These are phyloP conservation scores for Diabrotica undecimpunctata DNA, from an alignment of 1,140 invertebrate species.

Conservation along the genomic window DNA sequence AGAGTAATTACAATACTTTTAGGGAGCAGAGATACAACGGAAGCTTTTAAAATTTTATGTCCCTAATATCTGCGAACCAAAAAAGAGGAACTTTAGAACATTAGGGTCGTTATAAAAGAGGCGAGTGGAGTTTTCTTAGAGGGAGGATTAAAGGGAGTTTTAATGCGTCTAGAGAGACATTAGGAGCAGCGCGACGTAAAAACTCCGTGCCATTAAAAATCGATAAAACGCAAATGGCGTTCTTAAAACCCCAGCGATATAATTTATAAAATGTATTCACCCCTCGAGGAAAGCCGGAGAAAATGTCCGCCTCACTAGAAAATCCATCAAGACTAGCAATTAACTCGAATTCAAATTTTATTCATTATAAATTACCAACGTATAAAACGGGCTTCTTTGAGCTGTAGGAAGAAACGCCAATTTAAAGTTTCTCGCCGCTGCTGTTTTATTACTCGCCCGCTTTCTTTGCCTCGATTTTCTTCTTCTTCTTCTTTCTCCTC, in stretches of 20 bases:
- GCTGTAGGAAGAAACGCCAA: conserved; percentile 44
- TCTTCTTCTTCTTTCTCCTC: conserved; percentile 6
- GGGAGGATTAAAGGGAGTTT: conserved; percentile 21
- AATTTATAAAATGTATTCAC: conserved; percentile 44
- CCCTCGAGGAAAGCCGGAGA: conserved; percentile 35
- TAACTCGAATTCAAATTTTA: conserved; percentile 49
- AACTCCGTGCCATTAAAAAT: conserved; percentile 36
- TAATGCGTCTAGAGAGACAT: conserved; percentile 27
- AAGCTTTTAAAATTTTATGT: background rate
- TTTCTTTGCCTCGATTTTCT: conserved; percentile 18
- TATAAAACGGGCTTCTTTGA: conserved; percentile 46
- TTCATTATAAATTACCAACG: conserved; percentile 54
- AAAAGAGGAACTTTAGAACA: conserved; percentile 6
- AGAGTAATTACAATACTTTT: no score
- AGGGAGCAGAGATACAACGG: no score
- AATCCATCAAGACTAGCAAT: conserved; percentile 48
- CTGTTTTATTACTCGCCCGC: conserved; percentile 14
- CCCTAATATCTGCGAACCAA: background rate
- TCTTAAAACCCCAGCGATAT: conserved; percentile 36
- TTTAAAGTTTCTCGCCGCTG: conserved; percentile 42
- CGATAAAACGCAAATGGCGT: conserved; percentile 42
- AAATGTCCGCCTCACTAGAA: conserved; percentile 43
- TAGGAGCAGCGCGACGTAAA: conserved; percentile 18
- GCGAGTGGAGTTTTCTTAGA: conserved; percentile 25
- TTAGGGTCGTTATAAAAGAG: conserved; percentile 24